Base-by-base conservation (phyloP, 2,113 vertebrate species). In the Procavia capensis region DNA sequence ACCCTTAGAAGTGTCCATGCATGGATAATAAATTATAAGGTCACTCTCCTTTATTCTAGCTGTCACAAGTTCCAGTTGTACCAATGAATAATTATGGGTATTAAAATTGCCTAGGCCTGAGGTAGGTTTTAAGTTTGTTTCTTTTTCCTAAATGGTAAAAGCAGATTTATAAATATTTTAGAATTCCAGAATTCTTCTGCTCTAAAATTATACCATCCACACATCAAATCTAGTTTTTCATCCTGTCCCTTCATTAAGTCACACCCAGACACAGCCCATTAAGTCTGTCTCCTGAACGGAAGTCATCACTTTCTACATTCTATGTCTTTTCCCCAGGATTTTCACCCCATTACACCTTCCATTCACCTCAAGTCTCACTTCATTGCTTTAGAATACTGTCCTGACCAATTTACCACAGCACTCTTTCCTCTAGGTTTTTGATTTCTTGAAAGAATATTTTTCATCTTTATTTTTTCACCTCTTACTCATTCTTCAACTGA, bases 181-280 rank as follows among this genome's bases (percentile, higher is more conserved):
- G 31, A 39, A 14, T 91, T 95, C 22, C 75, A n/a, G 31, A 39
- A 14, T 91, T 95, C 22, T 81, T 92, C 76, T 75, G 34, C 25
- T 74, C 36, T 75, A 50, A 20, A 90, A 85, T 83, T 43, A 47
- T 29, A 41, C n/a, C 22, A 43, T 31, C 29, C n/a, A 86, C 13
- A 31, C 7, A 57, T 82, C 13, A 45, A 39, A 45, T n/a, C 6
- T 81, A 61, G 54, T 39, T 68, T 94, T 39, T 47, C 8, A 89
- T 54, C 9, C 25, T 5, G 45, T 85, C 36, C 64, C 17, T 95
- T 82, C 17, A 50, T 36, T 59, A 78, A 2, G 1, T 11, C 16
- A 59, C 59, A 57, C 9, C 9, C 16, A 72, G 47, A 86, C 22
- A 68, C 1, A 54, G 27, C 3, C 24, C 22, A 34, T 59, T 2